Evolutionary conservation across 30 jellyfish, hydroid and myxozoan genomes (phyloP).

Genomic region (Nemopilema nomurai): DNA sequence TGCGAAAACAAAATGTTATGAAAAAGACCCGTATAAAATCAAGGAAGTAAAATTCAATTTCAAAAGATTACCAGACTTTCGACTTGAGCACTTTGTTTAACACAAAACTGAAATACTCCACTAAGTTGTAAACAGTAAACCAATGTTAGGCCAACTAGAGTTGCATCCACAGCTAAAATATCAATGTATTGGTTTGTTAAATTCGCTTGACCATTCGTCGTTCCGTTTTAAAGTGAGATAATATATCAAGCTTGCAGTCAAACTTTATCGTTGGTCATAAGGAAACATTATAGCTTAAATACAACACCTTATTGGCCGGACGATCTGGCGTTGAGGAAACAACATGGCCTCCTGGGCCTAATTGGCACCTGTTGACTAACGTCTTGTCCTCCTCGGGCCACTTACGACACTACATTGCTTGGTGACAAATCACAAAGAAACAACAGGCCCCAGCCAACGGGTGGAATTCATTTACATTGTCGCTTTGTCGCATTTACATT

Average conservation of each 20-base stretch:
- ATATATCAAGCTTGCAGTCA: background rate
- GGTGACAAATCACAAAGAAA: background rate
- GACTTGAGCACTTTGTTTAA: conserved; percentile 63
- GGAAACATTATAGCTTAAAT: background rate
- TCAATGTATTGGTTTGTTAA: background rate
- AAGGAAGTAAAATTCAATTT: background rate
- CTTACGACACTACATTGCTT: background rate
- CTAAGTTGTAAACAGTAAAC: conserved; percentile 58
- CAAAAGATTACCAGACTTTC: conserved; percentile 78
- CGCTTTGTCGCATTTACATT: background rate
- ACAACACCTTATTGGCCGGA: background rate
- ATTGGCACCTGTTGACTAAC: background rate
- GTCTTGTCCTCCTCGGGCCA: background rate
- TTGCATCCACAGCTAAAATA: conserved; percentile 40
- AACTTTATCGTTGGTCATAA: background rate
- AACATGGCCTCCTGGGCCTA: background rate
- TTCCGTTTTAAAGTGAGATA: background rate
- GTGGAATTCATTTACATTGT: background rate
- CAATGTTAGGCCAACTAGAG: conserved; percentile 63
- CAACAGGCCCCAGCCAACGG: background rate
- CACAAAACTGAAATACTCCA: conserved; percentile 52
- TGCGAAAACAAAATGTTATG: background rate
- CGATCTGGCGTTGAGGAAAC: background rate
- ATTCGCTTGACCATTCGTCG: background rate
- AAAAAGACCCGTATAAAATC: background rate